phyloP scores from a whole-genome alignment of 2,113 vertebrate genomes.

The Oreochromis tanganicae region DNA sequence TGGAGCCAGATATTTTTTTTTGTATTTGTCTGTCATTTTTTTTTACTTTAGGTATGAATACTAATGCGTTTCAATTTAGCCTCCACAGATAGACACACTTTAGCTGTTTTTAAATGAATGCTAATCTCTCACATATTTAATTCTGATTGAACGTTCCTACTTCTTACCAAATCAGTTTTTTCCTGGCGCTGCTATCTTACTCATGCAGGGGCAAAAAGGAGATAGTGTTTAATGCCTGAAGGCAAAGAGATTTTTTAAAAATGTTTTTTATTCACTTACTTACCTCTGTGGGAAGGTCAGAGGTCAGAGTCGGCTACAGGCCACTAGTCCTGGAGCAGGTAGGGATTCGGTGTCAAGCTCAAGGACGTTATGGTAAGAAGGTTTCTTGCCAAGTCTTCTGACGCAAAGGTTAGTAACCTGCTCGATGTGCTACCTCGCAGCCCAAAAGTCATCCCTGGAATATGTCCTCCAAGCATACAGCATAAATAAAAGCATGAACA shows the following conservation, averaged over 20 bases:
- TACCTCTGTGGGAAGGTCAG: background rate
- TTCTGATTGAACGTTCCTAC: background rate
- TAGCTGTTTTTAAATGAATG: background rate
- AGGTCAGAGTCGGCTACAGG: conserved; percentile 13
- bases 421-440: background rate
- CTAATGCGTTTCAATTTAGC: background rate
- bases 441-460: background rate
- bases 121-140: background rate
- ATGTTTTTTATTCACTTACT: background rate
- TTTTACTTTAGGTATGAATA: conserved; percentile 1
- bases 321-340: background rate
- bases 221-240: background rate
- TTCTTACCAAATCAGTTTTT: background rate
- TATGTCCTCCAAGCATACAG: background rate
- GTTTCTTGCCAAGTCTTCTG: background rate
- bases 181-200: background rate
- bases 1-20: background rate
- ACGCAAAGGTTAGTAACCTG: background rate
- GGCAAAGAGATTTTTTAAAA: background rate
- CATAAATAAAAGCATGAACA: background rate
- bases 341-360: conserved; percentile 1
- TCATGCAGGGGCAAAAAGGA: background rate
- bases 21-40: background rate
- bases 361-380: background rate
- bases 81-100: background rate